Percentiles rank a stretch among this genome's conserved stretches.
Evolutionary conservation across 2,888 invertebrate genomes (phyloP).

Genomic region (Ophonus ardosiacus): DNA sequence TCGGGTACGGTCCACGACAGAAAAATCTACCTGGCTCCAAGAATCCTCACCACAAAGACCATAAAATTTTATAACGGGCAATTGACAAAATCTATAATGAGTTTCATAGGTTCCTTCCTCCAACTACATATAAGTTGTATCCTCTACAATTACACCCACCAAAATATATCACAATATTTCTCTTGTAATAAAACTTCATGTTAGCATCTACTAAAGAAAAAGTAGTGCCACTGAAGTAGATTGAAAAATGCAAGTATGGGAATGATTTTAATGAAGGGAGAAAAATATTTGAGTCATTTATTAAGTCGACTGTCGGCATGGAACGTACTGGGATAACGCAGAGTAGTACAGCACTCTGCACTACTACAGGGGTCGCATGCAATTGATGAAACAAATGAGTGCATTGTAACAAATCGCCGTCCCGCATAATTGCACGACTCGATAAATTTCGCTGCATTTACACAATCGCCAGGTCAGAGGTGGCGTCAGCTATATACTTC

Average conservation of each 20-base stretch:
- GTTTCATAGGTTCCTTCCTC: too few species aligned
- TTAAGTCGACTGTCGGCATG: slow-evolving; percentile 1
- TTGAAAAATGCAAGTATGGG: not conserved
- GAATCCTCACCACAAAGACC: too few species aligned
- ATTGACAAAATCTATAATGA: too few species aligned
- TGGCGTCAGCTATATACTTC: not conserved
- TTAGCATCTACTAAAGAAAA: not conserved
- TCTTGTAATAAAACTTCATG: not conserved
- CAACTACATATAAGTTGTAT: too few species aligned
- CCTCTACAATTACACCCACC: not conserved
- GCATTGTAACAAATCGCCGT: slow-evolving; percentile 41
- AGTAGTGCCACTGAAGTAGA: not conserved
- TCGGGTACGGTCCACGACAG: too few species aligned
- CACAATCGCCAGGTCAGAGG: slow-evolving; percentile 19
- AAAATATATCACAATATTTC: not conserved
- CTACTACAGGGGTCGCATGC: slow-evolving; percentile 27
- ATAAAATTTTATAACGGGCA: too few species aligned
- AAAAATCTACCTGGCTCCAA: too few species aligned
- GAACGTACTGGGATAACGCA: slow-evolving; percentile 10
- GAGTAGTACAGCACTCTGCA: not conserved
- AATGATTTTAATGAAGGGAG: not conserved
- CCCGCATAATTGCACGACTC: slow-evolving; percentile 58
- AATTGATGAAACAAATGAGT: slow-evolving; percentile 42
- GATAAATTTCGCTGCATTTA: slow-evolving; percentile 60
- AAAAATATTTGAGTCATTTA: not conserved